phyloP scores from a whole-genome alignment of 2,888 invertebrate species.

The Gortyna flavago region DNA sequence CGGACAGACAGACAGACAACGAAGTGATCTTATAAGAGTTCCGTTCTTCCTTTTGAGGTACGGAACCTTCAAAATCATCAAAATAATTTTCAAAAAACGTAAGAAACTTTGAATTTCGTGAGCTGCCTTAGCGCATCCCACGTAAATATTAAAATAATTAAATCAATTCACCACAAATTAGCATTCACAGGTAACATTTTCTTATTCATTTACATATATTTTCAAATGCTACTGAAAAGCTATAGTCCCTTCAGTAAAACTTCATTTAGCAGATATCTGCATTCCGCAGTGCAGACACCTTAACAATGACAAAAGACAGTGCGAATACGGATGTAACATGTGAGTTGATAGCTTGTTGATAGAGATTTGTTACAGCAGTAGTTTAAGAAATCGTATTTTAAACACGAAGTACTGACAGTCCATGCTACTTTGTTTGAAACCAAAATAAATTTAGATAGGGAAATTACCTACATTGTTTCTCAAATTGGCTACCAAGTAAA shows the following conservation, averaged over 20 bases:
- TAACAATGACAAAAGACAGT: slow-evolving; percentile 13
- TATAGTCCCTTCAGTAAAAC: neutral
- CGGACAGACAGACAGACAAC: too few relatives aligned
- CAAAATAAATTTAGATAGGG: neutral
- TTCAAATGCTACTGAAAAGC: neutral
- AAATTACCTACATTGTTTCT: neutral
- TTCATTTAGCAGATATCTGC: slow-evolving; percentile 1
- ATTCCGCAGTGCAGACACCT: slow-evolving; percentile 28
- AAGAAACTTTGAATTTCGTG: too few relatives aligned
- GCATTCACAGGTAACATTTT: neutral
- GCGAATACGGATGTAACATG: neutral
- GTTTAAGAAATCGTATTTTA: neutral
- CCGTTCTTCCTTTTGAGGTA: too few relatives aligned
- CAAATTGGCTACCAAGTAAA: neutral
- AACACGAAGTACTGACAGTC: neutral
- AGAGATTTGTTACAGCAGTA: slow-evolving; percentile 21
- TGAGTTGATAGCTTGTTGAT: neutral
- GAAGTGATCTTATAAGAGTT: too few relatives aligned
- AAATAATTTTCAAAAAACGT: too few relatives aligned
- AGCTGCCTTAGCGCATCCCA: too few relatives aligned
- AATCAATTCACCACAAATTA: neutral
- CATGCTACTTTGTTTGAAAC: neutral
- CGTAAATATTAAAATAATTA: neutral
- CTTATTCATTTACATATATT: neutral
- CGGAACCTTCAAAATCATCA: too few relatives aligned